A percentile compares a stretch with the other conserved stretches of the same genome.
Evolutionary conservation across 2,888 invertebrate species (phyloP).

Genomic region (Pogonocherus hispidulus): DNA sequence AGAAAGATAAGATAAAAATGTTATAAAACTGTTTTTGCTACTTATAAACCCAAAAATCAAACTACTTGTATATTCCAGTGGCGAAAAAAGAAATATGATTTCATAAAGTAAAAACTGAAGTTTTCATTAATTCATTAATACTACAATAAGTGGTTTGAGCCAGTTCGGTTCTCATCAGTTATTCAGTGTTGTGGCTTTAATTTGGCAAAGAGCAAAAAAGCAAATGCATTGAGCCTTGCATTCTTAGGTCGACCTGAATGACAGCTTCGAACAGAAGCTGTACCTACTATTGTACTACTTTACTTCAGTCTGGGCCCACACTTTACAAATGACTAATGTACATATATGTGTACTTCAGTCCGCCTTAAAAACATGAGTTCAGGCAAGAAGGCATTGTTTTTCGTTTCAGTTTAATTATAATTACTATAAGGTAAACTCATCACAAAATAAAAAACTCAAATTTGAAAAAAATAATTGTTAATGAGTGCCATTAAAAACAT

Average conservation of each 20-base stretch:
- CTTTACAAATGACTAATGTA: constrained; percentile 9
- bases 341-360: constrained; percentile 11
- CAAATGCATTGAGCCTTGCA: constrained; percentile 21
- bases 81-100: too few relatives aligned
- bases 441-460: too few relatives aligned
- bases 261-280: constrained; percentile 6
- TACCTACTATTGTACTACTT: neutral
- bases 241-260: constrained; percentile 17
- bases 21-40: too few relatives aligned
- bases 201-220: constrained; percentile 19
- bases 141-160: neutral
- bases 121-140: neutral
- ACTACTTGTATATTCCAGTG: too few relatives aligned
- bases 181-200: neutral
- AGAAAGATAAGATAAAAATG: too few relatives aligned
- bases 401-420: neutral
- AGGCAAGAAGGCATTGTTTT: neutral
- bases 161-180: neutral
- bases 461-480: too few relatives aligned
- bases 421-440: too few relatives aligned
- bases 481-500: too few relatives aligned
- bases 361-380: constrained; percentile 1
- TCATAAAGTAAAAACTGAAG: too few relatives aligned
- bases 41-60: too few relatives aligned
- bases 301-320: constrained; percentile 12